Evolutionary conservation across 2,113 vertebrate species (phyloP), one percentile per base, ranked within the genome.

Genomic region (Fulmarus glacialis): DNA sequence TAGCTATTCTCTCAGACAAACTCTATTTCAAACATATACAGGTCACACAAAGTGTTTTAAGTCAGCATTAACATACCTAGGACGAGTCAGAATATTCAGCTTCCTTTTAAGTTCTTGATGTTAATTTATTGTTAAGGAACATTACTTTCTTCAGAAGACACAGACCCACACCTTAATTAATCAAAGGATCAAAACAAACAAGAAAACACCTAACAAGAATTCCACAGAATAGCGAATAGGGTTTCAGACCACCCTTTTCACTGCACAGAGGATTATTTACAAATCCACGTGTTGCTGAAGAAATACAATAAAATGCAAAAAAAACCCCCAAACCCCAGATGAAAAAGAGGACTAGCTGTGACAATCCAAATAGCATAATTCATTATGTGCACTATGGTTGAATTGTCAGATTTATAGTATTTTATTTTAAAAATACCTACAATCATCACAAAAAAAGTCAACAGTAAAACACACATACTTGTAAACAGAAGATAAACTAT

Each of bases 91-190:
- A 89, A 99, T 96, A 47, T 98, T 99, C 96, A 99, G 93, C 85
- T 99, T 99, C 95, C 99, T 99, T 98, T 97, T 99, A 80, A 99
- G 98, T 89, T 98, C 98, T 75, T 98, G 98, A 99, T 99, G 99
- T 99, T 96, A 94, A 93, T 42, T 40, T 43, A 24, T 26, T 38
- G 97, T 99, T 98, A 99, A 99, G 98, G 98, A 98, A 87, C 27
- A 47, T 12, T 18, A 27, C 23, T 87, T 55, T 75, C 13, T 73
- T 68, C 36, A 66, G 29, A 29, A 89, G 24, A 86, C 34, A 93
- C 13, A 81, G n/a, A 84, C 15, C 7, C 22, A 47, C 14, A 45
- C 8, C 62, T 62, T 52, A 40, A 38, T 32, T 43, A n/a, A 53
- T 29, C 38, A 58, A 78, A 83, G 21, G 14, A 45, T 52, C 29